A percentile compares a stretch with the other conserved stretches of the same genome.
These are phyloP conservation scores for Mycogona germanica DNA, from an alignment of 2,888 invertebrate species.

Conservation along the genomic window DNA sequence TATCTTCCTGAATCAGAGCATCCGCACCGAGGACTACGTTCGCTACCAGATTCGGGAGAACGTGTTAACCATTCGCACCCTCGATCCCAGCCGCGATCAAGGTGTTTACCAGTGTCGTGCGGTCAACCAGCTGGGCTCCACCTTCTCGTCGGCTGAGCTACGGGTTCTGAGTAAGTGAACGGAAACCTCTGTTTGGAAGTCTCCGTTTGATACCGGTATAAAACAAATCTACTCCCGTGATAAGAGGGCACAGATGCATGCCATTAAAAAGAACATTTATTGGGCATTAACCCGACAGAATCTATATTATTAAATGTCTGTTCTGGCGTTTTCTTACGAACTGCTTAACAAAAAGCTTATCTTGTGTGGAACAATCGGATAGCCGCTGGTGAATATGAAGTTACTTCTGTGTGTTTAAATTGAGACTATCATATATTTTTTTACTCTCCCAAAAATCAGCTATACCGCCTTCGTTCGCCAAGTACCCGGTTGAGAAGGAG, in stretches of 20 bases:
- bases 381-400: background rate
- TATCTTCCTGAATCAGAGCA: slow-evolving; percentile 42
- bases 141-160: slow-evolving; percentile 78
- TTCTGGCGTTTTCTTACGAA: too few relatives aligned
- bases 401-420: background rate
- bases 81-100: slow-evolving; percentile 51
- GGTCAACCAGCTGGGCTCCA: slow-evolving; percentile 68
- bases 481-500: slow-evolving; percentile 74
- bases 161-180: slow-evolving; percentile 59
- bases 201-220: background rate
- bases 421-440: background rate
- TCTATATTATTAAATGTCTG: too few relatives aligned
- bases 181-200: background rate
- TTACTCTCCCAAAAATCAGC: slow-evolving; percentile 25
- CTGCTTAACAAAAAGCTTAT: background rate
- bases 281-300: too few relatives aligned
- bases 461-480: slow-evolving; percentile 75
- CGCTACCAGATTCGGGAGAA: slow-evolving; percentile 44
- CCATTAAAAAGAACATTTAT: too few relatives aligned
- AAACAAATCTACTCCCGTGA: too few relatives aligned
- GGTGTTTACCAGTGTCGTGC: slow-evolving; percentile 95
- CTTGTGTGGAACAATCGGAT: background rate
- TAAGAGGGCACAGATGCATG: too few relatives aligned
- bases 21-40: slow-evolving; percentile 47
- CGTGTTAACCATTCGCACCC: slow-evolving; percentile 26